Percentiles rank a stretch among this genome's conserved stretches.
These are phyloP conservation scores for Oscheius sp. DNA, from an alignment of 2,888 invertebrate genomes.

Conservation along the genomic window DNA sequence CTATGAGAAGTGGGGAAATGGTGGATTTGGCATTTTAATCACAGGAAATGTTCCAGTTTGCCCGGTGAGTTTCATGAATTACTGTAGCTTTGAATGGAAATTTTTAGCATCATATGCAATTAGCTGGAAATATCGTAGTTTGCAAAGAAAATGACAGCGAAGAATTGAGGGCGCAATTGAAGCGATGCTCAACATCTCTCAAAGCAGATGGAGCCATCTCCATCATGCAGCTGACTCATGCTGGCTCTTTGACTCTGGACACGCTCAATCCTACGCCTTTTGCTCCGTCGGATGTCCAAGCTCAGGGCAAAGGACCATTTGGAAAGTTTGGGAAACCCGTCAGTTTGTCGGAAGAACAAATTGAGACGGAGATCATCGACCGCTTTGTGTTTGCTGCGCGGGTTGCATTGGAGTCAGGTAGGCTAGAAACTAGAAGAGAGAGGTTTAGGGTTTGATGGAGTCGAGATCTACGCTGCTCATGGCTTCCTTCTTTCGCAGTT, in stretches of 20 bases:
- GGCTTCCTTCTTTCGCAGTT: conserved; percentile 62
- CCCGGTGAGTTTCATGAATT: conserved; percentile 27
- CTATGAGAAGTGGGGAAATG: conserved; percentile 58
- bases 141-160: conserved; percentile 38
- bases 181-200: conserved; percentile 23
- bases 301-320: conserved; percentile 20
- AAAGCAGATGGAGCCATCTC: conserved; percentile 50
- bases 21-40: conserved; percentile 53
- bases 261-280: conserved; percentile 44
- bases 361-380: conserved; percentile 50
- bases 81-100: not conserved
- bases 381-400: conserved; percentile 43
- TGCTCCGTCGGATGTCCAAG: conserved; percentile 52
- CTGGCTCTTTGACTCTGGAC: conserved; percentile 53
- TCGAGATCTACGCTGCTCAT: conserved; percentile 59
- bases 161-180: conserved; percentile 33
- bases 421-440: too few relatives aligned
- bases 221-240: conserved; percentile 50
- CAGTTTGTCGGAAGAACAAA: conserved; percentile 46
- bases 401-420: conserved; percentile 33
- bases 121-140: conserved; percentile 52
- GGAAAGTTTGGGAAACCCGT: conserved; percentile 47
- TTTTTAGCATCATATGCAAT: conserved; percentile 50
- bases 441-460: conserved; percentile 56
- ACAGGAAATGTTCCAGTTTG: conserved; percentile 50